Base-by-base conservation (phyloP, 2,888 invertebrate genomes). In the Nemurella pictetii region DNA sequence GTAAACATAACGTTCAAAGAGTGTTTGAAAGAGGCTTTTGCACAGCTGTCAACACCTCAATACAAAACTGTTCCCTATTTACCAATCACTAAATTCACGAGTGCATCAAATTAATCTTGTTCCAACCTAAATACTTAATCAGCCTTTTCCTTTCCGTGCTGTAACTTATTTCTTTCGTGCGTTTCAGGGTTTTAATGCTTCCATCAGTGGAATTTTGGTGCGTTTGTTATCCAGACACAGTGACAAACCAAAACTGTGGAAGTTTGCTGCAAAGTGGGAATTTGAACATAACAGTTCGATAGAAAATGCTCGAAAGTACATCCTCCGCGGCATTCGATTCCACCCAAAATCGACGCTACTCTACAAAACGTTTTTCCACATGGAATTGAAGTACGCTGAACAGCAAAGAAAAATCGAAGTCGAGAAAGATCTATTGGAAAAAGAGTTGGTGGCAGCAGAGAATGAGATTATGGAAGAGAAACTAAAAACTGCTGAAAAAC, bases 191-290 rank as follows among this genome's bases (percentile, higher is more conserved):
- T 90, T 89, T 88, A 88, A 89, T 28, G 87, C 87, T 27, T 89
- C 88, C 32, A 89, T 90, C 5, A 90, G 90, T 86, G 88, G 89
- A 15, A 89, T 90, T 86, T 89, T 91, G 35, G 89, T 89, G 0
- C 89, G 89, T 84, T 90, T 92, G 90, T 89, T 92, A 2, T 89
- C 95, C 93, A 92, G 94, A 7, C 95, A 96, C 89, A 93, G 94
- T n/a, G 94, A 95, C 83, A 94, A 94, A 87, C 94, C 95, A 15
- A 93, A 94, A 87, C 91, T 95, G 86, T 98, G 97, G 96, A 93
- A 94, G 85, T 90, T 95, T 87, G 96, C 97, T 0, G 96, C 96
- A 9, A 93, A 93, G 87, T 96, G 94, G 94, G 96, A 96, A 89
- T 93, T 93, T 84, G 93, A 95, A 88, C 94, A 94, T 86, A 93